Base-by-base conservation (phyloP, 2,888 invertebrate genomes). In the Selenia dentaria region DNA sequence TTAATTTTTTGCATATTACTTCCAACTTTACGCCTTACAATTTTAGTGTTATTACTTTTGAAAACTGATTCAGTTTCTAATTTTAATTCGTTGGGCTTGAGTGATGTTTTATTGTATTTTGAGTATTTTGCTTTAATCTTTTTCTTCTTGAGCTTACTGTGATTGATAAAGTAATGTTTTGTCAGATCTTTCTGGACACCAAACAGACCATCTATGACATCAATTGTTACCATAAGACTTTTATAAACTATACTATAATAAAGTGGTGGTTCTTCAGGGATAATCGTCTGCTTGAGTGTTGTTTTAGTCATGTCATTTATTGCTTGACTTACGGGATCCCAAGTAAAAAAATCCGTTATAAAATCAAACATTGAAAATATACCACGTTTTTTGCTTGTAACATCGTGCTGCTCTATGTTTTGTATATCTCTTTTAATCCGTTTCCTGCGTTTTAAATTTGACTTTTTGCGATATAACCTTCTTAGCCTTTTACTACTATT, bases 191-290 rank as follows among this genome's bases (percentile, higher is more conserved):
- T 65, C 12, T 79, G 71, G 9, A 79, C 67, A 14, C 76, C 64
- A 14, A 81, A 57, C 2, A 86, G 55, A 11, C 80, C 81, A 44
- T 89, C 83, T 1, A 89, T 68, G 0, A 82, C 43, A 49, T 88
- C 84, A 36, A 91, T 46, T 25, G 70, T 74, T 48, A 77, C 70
- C 66, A 83, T 71, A 2, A 90, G 52, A 44, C 81, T 45, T 26
- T 79, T 74, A 47, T 87, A 85, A 6, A 79, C 68, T 12, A 75
- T 39, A 5, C 67, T 69, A 40, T 88, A 89, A 52, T 80, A 86
- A 2, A 48, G 8, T 5, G 61, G 52, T 1, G 89, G 84, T 34
- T 66, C 70, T 18, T 33, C 33, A 6, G 33, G 24, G 3, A 18
- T 1, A 3, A 40, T 11, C 13, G 72, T 65, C 13, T 69, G 52